Evolutionary conservation across 23 tunicate genomes (phyloP).

Genomic region (Styela clava): DNA sequence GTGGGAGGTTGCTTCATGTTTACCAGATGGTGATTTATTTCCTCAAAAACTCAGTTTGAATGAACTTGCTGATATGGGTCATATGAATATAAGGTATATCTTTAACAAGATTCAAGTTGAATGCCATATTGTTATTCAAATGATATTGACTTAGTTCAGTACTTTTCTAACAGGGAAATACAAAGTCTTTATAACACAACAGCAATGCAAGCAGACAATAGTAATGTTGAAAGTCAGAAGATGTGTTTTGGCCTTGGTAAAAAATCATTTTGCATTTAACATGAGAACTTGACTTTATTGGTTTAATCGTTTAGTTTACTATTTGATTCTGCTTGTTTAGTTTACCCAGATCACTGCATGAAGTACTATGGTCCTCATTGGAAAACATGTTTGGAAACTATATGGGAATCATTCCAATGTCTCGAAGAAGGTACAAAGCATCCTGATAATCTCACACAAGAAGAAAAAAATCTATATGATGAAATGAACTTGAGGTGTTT

Average conservation of each 20-base stretch:
- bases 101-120: no score
- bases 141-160: no score
- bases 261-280: not conserved
- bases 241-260: constrained; percentile 38
- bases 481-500: not conserved
- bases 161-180: constrained; percentile 14
- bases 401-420: constrained; percentile 18
- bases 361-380: constrained; percentile 37
- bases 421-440: not conserved
- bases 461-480: not conserved
- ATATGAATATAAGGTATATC: constrained; percentile 8
- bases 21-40: not conserved
- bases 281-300: not conserved
- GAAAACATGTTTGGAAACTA: constrained; percentile 15
- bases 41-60: not conserved
- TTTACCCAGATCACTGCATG: constrained; percentile 6
- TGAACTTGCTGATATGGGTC: not conserved
- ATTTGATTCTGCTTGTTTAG: not conserved
- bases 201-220: not conserved
- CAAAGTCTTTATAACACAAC: not conserved
- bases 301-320: not conserved
- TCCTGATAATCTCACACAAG: not conserved
- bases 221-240: constrained; percentile 7
- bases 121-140: no score
- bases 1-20: not conserved